A percentile compares a stretch with the other conserved stretches of the same genome.
Conservation (phyloP, 2,797 vertebrate species). For the Onychomys torridus region DNA sequence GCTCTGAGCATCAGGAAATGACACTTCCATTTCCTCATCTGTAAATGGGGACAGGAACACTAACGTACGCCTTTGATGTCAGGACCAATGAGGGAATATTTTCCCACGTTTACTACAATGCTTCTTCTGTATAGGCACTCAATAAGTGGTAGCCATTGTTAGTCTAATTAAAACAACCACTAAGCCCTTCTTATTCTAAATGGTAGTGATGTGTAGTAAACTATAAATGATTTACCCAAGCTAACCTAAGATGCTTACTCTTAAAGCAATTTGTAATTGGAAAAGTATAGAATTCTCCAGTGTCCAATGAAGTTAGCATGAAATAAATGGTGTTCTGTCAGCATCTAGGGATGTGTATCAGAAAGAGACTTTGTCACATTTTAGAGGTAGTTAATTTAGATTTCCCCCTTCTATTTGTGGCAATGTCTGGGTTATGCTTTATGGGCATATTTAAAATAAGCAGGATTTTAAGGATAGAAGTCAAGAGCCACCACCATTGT, state of each 20-base stretch:
- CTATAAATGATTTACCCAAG: neutral
- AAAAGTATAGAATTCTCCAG: neutral
- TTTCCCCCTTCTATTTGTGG: neutral
- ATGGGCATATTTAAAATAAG: constrained; percentile 14
- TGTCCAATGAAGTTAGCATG: neutral
- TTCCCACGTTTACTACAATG: neutral
- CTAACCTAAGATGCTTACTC: constrained; percentile 5
- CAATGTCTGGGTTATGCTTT: constrained; percentile 42
- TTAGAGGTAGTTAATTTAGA: constrained; percentile 1
- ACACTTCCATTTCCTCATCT: constrained; percentile 29
- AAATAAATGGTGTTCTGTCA: constrained; percentile 46
- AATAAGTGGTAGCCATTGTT: neutral
- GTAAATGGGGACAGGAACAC: neutral
- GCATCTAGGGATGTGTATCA: neutral
- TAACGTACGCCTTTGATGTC: neutral
- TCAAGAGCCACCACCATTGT: neutral
- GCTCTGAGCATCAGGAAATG: constrained; percentile 9
- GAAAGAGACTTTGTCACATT: neutral
- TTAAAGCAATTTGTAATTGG: constrained; percentile 43
- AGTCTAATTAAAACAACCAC: constrained; percentile 13
- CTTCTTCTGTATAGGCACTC: constrained; percentile 8
- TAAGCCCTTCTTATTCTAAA: constrained; percentile 30
- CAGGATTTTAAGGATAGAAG: constrained; percentile 14
- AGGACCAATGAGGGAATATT: constrained; percentile 19
- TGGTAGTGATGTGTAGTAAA: neutral